Percentiles rank a stretch among this genome's conserved stretches.
Evolutionary conservation across 2,113 vertebrate genomes (phyloP).

Genomic region (Lycocorax pyrrhopterus): DNA sequence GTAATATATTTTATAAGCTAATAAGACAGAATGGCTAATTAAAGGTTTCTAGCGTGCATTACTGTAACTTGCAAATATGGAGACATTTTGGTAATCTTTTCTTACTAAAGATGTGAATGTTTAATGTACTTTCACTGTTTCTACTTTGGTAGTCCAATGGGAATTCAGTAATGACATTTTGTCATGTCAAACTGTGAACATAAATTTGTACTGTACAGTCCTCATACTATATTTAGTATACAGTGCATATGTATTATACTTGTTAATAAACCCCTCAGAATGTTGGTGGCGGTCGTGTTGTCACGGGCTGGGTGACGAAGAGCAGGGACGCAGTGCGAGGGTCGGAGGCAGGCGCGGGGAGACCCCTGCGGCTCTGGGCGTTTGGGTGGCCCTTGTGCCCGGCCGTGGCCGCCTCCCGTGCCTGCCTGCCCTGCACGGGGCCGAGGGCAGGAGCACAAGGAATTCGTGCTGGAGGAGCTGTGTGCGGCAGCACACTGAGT

Average conservation of each 20-base stretch:
- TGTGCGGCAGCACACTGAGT: not conserved
- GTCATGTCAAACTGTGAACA: slow-evolving; percentile 93
- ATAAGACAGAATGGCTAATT: slow-evolving; percentile 84
- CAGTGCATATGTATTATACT: slow-evolving; percentile 77
- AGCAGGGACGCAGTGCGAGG: fast-evolving
- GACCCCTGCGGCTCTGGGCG: fast-evolving
- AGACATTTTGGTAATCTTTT: slow-evolving; percentile 82
- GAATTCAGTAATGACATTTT: slow-evolving; percentile 86
- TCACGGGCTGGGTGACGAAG: not conserved
- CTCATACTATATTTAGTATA: slow-evolving; percentile 74
- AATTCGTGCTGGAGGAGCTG: too few relatives aligned
- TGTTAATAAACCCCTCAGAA: slow-evolving; percentile 87
- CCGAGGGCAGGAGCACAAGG: not conserved
- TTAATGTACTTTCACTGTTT: slow-evolving; percentile 79
- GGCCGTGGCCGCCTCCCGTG: fast-evolving
- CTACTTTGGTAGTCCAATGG: slow-evolving; percentile 87
- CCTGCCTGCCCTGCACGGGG: fast-evolving
- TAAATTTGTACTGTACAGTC: slow-evolving; percentile 87
- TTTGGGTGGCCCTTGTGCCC: not conserved
- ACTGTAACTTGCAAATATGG: slow-evolving; percentile 74
- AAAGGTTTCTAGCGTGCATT: slow-evolving; percentile 87
- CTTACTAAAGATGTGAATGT: slow-evolving; percentile 85
- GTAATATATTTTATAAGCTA: slow-evolving; percentile 86
- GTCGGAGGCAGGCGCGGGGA: not conserved
- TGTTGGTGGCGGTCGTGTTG: not conserved